Conservation (phyloP, 2,113 vertebrate species). For the Hassar affinis region DNA sequence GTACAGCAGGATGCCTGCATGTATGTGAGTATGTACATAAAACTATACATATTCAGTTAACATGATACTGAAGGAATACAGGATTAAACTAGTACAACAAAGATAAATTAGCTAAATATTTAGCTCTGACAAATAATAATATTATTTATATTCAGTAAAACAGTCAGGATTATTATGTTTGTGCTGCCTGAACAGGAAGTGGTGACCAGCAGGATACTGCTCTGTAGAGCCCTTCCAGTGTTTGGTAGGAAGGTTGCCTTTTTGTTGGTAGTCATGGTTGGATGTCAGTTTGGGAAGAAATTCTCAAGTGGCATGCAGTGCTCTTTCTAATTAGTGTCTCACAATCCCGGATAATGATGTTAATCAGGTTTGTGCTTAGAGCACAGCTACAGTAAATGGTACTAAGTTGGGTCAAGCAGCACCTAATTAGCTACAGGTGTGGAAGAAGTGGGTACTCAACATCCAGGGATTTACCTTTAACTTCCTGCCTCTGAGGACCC, state of each 20-base stretch:
- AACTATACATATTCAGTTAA: neutral
- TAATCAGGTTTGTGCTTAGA: slow-evolving; percentile 53
- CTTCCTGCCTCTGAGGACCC: slow-evolving; percentile 72
- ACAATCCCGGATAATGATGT: slow-evolving; percentile 33
- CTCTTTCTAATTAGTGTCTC: neutral
- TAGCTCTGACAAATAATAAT: neutral
- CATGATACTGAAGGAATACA: neutral
- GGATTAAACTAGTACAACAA: neutral
- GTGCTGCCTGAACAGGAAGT: neutral
- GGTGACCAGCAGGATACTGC: neutral
- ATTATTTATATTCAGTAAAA: neutral
- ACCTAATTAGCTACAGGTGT: slow-evolving; percentile 69
- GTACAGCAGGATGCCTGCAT: no score
- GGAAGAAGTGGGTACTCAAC: slow-evolving; percentile 49
- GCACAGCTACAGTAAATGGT: slow-evolving; percentile 53
- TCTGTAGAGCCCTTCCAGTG: neutral
- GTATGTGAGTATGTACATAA: neutral
- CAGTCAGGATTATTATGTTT: neutral
- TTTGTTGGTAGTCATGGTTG: neutral
- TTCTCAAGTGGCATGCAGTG: slow-evolving; percentile 7
- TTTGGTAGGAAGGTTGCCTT: neutral
- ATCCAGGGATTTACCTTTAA: slow-evolving; percentile 71
- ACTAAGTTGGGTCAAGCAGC: slow-evolving; percentile 64
- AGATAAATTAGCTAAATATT: neutral
- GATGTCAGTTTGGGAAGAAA: neutral